Percentiles rank a stretch among this genome's conserved stretches.
These are phyloP conservation scores for Epizoanthus ramosus DNA, from an alignment of 92 coral and sea anemone species.

Conservation along the genomic window DNA sequence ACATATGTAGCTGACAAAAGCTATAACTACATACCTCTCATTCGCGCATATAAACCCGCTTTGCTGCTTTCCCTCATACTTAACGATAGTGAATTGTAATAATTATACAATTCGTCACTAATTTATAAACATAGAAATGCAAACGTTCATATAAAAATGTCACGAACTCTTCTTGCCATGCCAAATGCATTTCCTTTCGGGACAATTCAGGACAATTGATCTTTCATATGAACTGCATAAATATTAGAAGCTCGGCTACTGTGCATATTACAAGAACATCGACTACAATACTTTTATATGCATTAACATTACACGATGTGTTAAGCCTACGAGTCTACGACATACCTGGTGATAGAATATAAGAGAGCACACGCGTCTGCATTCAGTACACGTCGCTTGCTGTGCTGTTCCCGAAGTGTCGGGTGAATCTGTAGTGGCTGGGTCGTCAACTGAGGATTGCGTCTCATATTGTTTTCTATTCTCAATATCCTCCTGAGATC, in stretches of 20 bases:
- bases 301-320: neutral
- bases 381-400: slow-evolving; percentile 41
- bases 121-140: too few relatives aligned
- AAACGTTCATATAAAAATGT: too few relatives aligned
- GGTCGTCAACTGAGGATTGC: neutral
- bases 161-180: too few relatives aligned
- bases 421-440: neutral
- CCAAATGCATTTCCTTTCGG: neutral
- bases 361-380: slow-evolving; percentile 29
- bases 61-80: too few relatives aligned
- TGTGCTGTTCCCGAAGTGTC: neutral
- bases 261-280: too few relatives aligned
- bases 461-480: neutral
- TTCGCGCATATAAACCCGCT: too few relatives aligned
- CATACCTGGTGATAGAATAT: slow-evolving; percentile 44
- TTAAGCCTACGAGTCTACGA: neutral
- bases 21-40: too few relatives aligned
- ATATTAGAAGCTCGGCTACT: neutral
- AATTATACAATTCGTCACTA: too few relatives aligned
- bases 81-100: too few relatives aligned
- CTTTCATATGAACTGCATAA: slow-evolving; percentile 2
- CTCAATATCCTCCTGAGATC: slow-evolving; percentile 34
- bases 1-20: too few relatives aligned
- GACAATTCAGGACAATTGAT: slow-evolving; percentile 21
- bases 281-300: neutral